phyloP scores from a whole-genome alignment of 64 coral and sea anemone species.

The Montipora cactus region DNA sequence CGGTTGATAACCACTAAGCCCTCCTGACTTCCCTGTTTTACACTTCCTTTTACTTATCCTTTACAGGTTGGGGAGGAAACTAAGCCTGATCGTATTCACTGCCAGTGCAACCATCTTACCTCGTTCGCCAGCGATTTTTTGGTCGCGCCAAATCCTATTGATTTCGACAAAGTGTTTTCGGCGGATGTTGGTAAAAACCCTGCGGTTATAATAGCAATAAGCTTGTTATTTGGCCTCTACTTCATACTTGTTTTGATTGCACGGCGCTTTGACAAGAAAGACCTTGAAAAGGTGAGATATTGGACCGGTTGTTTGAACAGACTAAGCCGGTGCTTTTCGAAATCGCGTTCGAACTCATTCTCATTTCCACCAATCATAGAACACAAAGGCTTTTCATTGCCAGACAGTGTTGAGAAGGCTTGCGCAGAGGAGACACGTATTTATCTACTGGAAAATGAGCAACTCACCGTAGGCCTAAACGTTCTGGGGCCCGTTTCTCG shows the following conservation, averaged over 20 bases:
- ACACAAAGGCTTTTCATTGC: too few species aligned
- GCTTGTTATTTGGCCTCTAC: conserved; percentile 87
- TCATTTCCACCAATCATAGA: too few species aligned
- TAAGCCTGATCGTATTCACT: conserved; percentile 55
- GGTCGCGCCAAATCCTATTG: conserved; percentile 92
- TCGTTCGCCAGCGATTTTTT: conserved; percentile 87
- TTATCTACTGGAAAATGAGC: too few species aligned
- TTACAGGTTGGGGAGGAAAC: conserved; percentile 76
- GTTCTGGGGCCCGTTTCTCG: too few species aligned
- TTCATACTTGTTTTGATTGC: conserved; percentile 75
- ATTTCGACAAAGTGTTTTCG: conserved; percentile 91
- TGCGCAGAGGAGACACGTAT: too few species aligned
- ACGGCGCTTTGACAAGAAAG: conserved; percentile 75
- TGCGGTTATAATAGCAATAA: conserved; percentile 69
- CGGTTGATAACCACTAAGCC: too few species aligned
- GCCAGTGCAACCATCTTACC: conserved; percentile 84
- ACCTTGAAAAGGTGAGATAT: conserved; percentile 66
- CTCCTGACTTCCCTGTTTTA: too few species aligned
- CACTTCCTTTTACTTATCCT: background rate
- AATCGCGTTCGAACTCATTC: too few species aligned
- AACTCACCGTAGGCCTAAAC: too few species aligned
- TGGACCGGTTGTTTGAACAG: too few species aligned
- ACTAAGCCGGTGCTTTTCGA: too few species aligned
- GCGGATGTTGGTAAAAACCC: conserved; percentile 89
- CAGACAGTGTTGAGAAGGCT: too few species aligned